These are phyloP conservation scores for Scaptomyza graminum DNA, from an alignment of 1,140 invertebrate genomes.

Conservation along the genomic window DNA sequence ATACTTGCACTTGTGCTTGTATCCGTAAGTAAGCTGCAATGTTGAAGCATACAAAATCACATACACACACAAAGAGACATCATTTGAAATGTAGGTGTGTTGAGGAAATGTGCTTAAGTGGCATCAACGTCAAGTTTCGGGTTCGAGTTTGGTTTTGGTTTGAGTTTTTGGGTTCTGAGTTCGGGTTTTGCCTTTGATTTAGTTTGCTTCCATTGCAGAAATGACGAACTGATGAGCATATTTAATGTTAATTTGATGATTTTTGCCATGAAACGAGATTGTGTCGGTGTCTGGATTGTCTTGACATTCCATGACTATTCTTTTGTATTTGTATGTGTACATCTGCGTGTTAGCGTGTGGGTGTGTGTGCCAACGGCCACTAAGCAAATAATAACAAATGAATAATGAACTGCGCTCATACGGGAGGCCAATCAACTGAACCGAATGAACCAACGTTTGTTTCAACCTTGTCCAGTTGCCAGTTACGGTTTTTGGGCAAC, in stretches of 20 bases:
- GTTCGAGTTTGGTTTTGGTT: constrained; percentile 1
- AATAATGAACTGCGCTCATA: constrained; percentile 50
- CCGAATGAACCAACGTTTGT: constrained; percentile 10
- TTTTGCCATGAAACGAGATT: constrained; percentile 13
- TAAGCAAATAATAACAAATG: constrained; percentile 54
- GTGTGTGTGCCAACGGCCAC: constrained; percentile 21
- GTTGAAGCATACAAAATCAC: neutral
- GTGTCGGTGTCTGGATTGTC: neutral
- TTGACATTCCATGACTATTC: too few relatives aligned
- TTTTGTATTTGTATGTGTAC: neutral
- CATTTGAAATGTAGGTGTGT: neutral
- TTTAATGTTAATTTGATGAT: constrained; percentile 46
- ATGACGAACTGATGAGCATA: constrained; percentile 17
- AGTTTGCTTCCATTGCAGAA: constrained; percentile 4
- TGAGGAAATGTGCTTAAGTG: constrained; percentile 19
- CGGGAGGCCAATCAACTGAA: constrained; percentile 29
- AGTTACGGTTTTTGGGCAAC: constrained; percentile 16
- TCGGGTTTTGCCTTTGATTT: neutral
- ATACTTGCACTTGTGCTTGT: neutral
- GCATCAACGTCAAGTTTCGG: constrained; percentile 12
- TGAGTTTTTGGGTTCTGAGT: neutral
- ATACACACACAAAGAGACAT: neutral
- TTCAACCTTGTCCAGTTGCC: constrained; percentile 25
- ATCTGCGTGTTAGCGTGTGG: constrained; percentile 9
- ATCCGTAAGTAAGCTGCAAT: constrained; percentile 7